Base-by-base conservation (phyloP, 2,797 vertebrate genomes). In the Galagoides demidoff region DNA sequence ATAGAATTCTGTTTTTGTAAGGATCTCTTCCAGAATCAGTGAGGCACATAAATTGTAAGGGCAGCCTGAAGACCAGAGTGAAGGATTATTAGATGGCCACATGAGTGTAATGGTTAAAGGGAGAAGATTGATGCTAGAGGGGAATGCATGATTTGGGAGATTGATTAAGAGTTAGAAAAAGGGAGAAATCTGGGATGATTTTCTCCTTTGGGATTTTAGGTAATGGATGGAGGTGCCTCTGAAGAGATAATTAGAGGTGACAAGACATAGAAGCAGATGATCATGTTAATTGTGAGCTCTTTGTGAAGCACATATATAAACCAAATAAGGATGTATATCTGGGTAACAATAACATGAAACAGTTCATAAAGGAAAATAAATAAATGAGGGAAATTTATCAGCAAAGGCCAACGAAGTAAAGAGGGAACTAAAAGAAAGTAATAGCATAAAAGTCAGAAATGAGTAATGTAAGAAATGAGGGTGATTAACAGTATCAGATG, bases 331-430 rank as follows among this genome's bases (percentile, higher is more conserved):
- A 68, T 39, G 13, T 95, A 77, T 92, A 77, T 4, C 6, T 95
- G 76, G 23, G 34, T 92, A 81, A 76, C 19, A 61, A 4, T 64
- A 85, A 66, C 27, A 37, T 71, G 82, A 74, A 88, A 71, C 31
- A 85, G 11, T 77, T 89, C n/a, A 76, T 37, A 92, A 87, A 92
- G 27, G 57, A 82, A 82, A 61, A 95, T 29, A 90, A 95, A 77
- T 66, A 29, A 49, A 89, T 90, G 17, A 90, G 34, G 4, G 27
- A 87, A 73, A 63, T 83, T 74, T 88, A 94, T 77, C 89, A 76
- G 81, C 90, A 95, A 97, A 90, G 43, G 23, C 13, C 37, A 71
- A 92, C 61, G 81, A 76, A 92, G 6, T 88, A 92, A 11, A 7
- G 20, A 89, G n/a, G 7, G 22, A 94, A 63, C 17, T 81, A 49